Percentiles rank a stretch among this genome's conserved stretches.
phyloP scores from a whole-genome alignment of 2,113 vertebrate genomes.

The Octodon degus region DNA sequence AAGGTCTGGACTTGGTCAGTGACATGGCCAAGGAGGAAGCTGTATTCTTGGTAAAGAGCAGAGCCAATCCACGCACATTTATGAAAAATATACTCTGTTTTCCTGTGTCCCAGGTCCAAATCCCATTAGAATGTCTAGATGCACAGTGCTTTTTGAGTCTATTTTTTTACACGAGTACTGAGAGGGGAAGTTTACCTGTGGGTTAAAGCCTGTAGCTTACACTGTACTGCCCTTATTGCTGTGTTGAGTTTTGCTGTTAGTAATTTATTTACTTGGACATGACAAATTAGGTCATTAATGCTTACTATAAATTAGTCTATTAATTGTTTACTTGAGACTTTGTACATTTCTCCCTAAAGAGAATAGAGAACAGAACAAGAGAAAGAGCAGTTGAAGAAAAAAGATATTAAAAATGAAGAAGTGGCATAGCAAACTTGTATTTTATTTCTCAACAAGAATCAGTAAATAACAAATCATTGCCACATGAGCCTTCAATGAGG shows the following conservation, averaged over 20 bases:
- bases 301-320: not conserved
- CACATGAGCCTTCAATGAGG: not conserved
- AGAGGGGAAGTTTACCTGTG: not conserved
- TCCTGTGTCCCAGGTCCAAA: not conserved
- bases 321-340: not conserved
- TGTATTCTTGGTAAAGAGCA: not conserved
- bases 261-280: not conserved
- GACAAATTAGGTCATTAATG: conserved; percentile 27
- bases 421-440: not conserved
- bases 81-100: not conserved
- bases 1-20: not conserved
- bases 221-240: not conserved
- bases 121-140: not conserved
- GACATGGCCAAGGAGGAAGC: not conserved
- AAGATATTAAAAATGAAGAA: not conserved
- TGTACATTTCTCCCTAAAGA: not conserved
- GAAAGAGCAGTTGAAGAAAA: not conserved
- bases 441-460: not conserved
- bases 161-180: not conserved
- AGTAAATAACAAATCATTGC: not conserved
- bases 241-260: not conserved
- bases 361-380: not conserved
- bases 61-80: not conserved
- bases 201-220: not conserved
- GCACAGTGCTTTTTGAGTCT: not conserved